Conservation (phyloP, 1,140 invertebrate genomes). For the Drosophila neocordata region DNA sequence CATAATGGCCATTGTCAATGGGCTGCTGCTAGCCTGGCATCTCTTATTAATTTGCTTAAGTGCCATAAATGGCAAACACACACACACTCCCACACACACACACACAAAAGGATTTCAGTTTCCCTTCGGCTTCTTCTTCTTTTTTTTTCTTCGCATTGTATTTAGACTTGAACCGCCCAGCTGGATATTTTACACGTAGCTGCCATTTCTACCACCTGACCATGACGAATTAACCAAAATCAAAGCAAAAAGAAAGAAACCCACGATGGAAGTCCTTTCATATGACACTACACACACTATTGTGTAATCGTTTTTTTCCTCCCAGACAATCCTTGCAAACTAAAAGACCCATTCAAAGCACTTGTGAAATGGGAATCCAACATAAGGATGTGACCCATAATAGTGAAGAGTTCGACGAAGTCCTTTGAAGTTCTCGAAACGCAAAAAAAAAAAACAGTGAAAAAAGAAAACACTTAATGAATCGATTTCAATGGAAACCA, state of each 20-base stretch:
- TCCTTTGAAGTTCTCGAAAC: no score
- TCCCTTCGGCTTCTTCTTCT: conserved; percentile 27
- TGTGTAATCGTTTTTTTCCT: conserved; percentile 13
- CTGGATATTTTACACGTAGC: conserved; percentile 66
- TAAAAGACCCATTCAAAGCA: no score
- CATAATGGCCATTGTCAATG: conserved; percentile 20
- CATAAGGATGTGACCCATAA: no score
- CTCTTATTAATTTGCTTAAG: conserved; percentile 80
- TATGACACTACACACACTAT: conserved; percentile 27
- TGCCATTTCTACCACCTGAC: conserved; percentile 32
- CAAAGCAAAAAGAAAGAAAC: conserved; percentile 25
- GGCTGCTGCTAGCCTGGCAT: conserved; percentile 36
- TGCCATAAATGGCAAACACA: conserved; percentile 71
- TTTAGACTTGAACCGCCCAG: conserved; percentile 43
- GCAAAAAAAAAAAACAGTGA: no score
- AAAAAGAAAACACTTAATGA: no score
- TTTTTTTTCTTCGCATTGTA: conserved; percentile 20
- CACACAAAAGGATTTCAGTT: conserved; percentile 64
- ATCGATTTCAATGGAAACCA: no score
- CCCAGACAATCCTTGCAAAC: no score
- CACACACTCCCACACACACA: background rate
- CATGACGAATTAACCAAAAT: conserved; percentile 68
- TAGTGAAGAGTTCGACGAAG: no score
- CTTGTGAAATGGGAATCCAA: no score
- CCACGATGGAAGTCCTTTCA: background rate